Percentiles rank a stretch among this genome's conserved stretches.
phyloP scores from a whole-genome alignment of 2,113 vertebrate species.

The Chaetorhynchus papuensis region DNA sequence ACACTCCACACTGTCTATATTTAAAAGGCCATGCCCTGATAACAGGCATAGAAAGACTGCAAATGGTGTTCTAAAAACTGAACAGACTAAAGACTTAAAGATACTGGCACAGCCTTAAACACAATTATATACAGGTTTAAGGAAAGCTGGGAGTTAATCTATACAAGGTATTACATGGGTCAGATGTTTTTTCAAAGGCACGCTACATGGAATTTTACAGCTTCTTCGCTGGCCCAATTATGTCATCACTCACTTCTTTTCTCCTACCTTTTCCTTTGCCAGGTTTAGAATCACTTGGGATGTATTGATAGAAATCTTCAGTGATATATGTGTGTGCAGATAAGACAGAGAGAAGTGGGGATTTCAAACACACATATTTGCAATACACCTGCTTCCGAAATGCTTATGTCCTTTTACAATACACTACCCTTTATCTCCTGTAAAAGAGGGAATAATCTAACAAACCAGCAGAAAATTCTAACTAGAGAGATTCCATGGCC shows the following conservation, averaged over 20 bases:
- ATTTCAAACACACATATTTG: neutral
- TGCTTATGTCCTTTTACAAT: neutral
- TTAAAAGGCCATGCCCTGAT: constrained; percentile 2
- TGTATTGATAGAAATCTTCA: neutral
- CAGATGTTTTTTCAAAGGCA: constrained; percentile 32
- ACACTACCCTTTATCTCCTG: neutral
- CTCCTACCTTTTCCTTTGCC: neutral
- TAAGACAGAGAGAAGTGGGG: neutral
- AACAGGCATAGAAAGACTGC: neutral
- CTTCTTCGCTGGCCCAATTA: constrained; percentile 34
- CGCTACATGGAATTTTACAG: constrained; percentile 55
- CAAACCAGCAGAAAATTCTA: neutral
- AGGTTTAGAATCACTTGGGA: neutral
- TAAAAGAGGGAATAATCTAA: neutral
- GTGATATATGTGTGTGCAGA: neutral
- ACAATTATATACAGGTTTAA: constrained; percentile 17
- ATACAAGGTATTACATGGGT: constrained; percentile 43
- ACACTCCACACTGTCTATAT: neutral
- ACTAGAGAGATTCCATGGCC: accelerated
- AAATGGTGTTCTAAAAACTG: neutral
- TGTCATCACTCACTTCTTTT: constrained; percentile 15
- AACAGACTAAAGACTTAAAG: neutral
- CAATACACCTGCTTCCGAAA: neutral
- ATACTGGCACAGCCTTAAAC: neutral
- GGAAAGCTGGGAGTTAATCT: constrained; percentile 51